Evolutionary conservation across 1,140 invertebrate genomes (phyloP), one percentile per base, ranked within the genome.

Genomic region (Megathymus violae): DNA sequence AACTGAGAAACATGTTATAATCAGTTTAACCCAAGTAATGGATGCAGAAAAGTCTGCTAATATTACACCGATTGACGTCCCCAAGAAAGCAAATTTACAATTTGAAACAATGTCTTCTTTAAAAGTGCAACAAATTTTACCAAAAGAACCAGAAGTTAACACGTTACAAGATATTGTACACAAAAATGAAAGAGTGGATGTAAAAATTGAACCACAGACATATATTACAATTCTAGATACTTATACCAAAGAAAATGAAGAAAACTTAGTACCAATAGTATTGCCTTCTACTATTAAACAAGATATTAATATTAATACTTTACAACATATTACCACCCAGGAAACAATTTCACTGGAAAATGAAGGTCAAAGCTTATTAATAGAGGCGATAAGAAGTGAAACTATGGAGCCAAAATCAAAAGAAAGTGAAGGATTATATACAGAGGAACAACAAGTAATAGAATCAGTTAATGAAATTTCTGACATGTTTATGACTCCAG

Each of bases 271-370:
- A 38, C 52, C 27, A 41, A 67, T 50, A 43, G 36, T 16, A 38
- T 62, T 61, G 44, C 66, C 27, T 6, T 34, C 11, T 63, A 22
- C 48, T 38, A 58, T 62, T 51, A 67, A 56, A 73, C 70, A 76
- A 84, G 79, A 64, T 68, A 67, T 84, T 56, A 84, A 61, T 71
- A 71, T 80, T 54, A 77, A 72, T 73, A 75, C 64, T 68, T 80
- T 78, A 56, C 71, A 65, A 14, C 83, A 87, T 62, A 68, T 91
- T 17, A 85, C 78, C 36, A 92, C 85, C 16, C 74, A 71, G 64
- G 79, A 83, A 64, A 84, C 73, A n/a, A 61, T 87, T 40, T 63
- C 69, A n/a, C 58, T 82, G 14, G 83, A 88, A 73, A 69, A 81
- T 36, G 62, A 64, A n/a, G 46, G 50, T 19, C 40, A 63, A 25